Percentiles rank a stretch among this genome's conserved stretches.
phyloP scores from a whole-genome alignment of 2,888 invertebrate genomes.

The Chloromyia formosa region DNA sequence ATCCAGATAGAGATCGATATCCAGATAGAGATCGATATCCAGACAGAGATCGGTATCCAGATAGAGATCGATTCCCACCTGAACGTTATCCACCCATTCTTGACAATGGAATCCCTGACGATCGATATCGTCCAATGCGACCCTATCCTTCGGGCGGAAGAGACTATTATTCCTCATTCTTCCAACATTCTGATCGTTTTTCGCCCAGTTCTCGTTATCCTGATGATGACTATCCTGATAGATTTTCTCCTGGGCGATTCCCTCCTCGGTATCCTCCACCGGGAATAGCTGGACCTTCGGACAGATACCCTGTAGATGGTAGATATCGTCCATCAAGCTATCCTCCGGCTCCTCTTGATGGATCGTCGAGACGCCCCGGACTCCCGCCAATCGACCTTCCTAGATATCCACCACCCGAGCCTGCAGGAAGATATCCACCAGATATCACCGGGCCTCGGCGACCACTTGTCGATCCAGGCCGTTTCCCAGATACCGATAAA shows the following conservation, averaged over 20 bases:
- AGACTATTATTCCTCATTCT: slow-evolving; percentile 49
- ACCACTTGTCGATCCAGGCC: slow-evolving; percentile 62
- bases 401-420: slow-evolving; percentile 43
- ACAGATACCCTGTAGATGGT: not conserved
- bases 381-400: slow-evolving; percentile 44
- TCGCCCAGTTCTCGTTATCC: slow-evolving; percentile 52
- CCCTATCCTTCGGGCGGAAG: slow-evolving; percentile 49
- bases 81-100: slow-evolving; percentile 44
- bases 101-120: slow-evolving; percentile 44
- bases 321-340: slow-evolving; percentile 46
- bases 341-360: slow-evolving; percentile 60
- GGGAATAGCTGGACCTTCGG: not conserved
- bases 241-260: slow-evolving; percentile 59
- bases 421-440: slow-evolving; percentile 54
- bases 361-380: slow-evolving; percentile 51
- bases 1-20: slow-evolving; percentile 62
- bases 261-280: slow-evolving; percentile 54
- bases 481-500: slow-evolving; percentile 66
- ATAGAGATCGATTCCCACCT: slow-evolving; percentile 30
- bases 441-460: slow-evolving; percentile 59
- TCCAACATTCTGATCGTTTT: slow-evolving; percentile 52
- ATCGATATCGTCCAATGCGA: slow-evolving; percentile 23
- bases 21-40: slow-evolving; percentile 61
- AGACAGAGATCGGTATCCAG: slow-evolving; percentile 50
- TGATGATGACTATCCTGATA: slow-evolving; percentile 51